Base-by-base conservation (phyloP, 1,140 invertebrate genomes). In the Bilobella aurantiaca region DNA sequence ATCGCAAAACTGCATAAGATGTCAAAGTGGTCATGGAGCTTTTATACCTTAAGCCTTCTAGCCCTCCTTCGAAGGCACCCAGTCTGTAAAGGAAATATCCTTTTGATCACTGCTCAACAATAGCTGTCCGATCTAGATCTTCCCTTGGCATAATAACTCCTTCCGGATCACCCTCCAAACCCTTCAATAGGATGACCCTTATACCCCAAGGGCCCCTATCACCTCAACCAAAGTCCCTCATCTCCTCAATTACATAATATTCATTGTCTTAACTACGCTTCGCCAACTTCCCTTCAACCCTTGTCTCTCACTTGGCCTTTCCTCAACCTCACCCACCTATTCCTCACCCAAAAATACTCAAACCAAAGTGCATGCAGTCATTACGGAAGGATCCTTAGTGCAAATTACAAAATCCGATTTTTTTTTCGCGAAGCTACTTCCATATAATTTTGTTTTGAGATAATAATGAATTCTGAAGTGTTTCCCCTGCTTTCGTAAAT, bases 1-100 rank as follows among this genome's bases (percentile, higher is more conserved):
- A 53, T 53, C 49, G 49, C 21, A 53, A n/a, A 53, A 53, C 49
- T 53, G 49, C 21, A 53, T 53, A 8, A 18, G 5, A 16, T 53
- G 49, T 53, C 49, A 53, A 53, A 53, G 12, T 53, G 49, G 49
- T 53, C 49, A 53, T 23, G 49, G 49, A 53, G 8, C 49, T 53
- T 53, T 53, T 53, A 53, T 53, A 53, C 49, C 25, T 53, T 8
- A 53, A 3, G 25, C 49, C 25, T 53, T n/a, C n/a, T n/a, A n/a
- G n/a, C n/a, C n/a, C n/a, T n/a, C n/a, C n/a, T 8, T 42, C 37
- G 8, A 42, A n/a, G 37, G 37, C 8, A 12, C n/a, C 8, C 37
- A 42, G 8, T 42, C 37, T 12, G 37, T 42, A 8, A 42, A 42
- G 37, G 37, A 42, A 42, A 42, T 42, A 42, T 42, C n/a, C n/a